Base-by-base conservation (phyloP, 2,797 vertebrate genomes). In the Manis pentadactyla region DNA sequence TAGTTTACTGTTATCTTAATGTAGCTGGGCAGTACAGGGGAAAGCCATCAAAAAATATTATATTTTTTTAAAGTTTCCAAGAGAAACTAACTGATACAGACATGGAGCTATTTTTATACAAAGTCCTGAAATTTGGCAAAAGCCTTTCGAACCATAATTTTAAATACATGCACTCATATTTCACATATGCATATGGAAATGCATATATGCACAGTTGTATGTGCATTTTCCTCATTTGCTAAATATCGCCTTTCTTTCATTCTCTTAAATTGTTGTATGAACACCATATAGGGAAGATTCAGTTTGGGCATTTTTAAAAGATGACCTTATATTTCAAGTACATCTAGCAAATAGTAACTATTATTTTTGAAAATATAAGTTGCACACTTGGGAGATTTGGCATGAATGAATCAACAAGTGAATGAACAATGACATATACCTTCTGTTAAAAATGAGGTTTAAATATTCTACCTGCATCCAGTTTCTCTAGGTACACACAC, bases 1-100 rank as follows among this genome's bases (percentile, higher is more conserved):
- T 96, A 95, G 98, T 98, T 99, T 98, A 98, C 98, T 98, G 98
- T 98, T 98, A 98, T 98, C 98, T 98, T 99, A 99, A 99, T 98
- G 98, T 98, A 98, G 98, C 98, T 98, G 98, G 98, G 98, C 98
- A 99, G 98, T 92, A 93, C 96, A 98, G 97, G 98, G 97, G 98
- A 98, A 98, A 98, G 94, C 98, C 95, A 98, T 98, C 97, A 98
- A 97, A 98, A 98, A 98, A 98, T 93, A 89, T 97, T 97, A 94
- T 18, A 94, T 95, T 89, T 98, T 98, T 98, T 97, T 77, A 1
- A 98, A 98, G 96, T 98, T 98, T 98, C 96, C 31, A 7, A 97
- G 97, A 98, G 97, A 98, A 98, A 97, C 94, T 98, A 99, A 99
- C 87, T 4, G 2, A 96, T 98, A 97, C 97, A 98, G 98, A 98